These are phyloP conservation scores for Rhabdomys dilectus DNA, from an alignment of 2,113 vertebrate species.

Conservation along the genomic window DNA sequence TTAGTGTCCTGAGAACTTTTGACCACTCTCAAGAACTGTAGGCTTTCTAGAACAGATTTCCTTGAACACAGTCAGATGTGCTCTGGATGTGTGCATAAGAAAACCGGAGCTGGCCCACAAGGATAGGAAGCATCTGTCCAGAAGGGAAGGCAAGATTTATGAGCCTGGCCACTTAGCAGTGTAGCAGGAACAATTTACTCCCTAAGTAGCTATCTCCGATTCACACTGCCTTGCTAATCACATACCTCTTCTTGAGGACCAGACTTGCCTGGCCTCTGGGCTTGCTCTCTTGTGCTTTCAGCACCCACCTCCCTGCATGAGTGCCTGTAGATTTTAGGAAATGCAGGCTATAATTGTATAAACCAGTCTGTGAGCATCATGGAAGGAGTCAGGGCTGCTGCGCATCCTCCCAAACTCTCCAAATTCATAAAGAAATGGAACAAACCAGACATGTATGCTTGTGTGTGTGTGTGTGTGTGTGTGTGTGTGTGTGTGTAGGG, in stretches of 20 bases:
- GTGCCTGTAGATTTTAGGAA: background rate
- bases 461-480: background rate
- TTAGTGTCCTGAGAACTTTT: background rate
- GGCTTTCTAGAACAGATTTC: background rate
- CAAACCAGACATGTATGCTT: background rate
- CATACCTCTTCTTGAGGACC: background rate
- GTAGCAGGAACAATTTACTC: conserved; percentile 63
- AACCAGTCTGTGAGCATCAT: background rate
- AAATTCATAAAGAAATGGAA: conserved; percentile 25
- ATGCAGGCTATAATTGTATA: background rate
- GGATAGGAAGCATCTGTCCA: conserved; percentile 34
- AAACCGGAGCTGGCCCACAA: conserved; percentile 24
- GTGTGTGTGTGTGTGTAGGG: background rate
- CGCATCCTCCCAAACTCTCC: background rate
- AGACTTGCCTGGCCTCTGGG: background rate
- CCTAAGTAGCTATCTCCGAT: conserved; percentile 51
- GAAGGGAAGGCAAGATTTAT: conserved; percentile 67
- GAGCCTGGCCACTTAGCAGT: conserved; percentile 54
- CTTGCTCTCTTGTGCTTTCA: background rate
- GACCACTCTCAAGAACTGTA: background rate
- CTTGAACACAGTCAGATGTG: background rate
- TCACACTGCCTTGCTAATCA: conserved; percentile 62
- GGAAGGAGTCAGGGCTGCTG: background rate
- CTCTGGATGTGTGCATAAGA: background rate
- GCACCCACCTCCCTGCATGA: background rate